Evolutionary conservation across 2,113 vertebrate species (phyloP).

Genomic region (Odocoileus virginianus): DNA sequence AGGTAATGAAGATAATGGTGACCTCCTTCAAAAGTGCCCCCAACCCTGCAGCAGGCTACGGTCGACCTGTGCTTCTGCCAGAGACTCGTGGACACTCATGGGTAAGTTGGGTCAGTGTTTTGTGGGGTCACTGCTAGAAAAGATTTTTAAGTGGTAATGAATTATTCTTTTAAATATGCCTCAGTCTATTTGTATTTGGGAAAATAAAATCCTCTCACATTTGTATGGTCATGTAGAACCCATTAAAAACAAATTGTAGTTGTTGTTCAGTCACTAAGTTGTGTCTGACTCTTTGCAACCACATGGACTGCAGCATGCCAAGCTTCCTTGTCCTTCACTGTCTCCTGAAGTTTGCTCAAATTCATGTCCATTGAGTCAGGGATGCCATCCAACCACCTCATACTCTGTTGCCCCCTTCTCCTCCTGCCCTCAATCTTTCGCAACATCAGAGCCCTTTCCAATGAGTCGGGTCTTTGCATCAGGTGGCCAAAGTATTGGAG

Average conservation of each 20-base stretch:
- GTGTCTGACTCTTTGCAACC: not conserved
- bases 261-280: not conserved
- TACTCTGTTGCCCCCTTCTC: not conserved
- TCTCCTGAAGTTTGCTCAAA: not conserved
- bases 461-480: fast-evolving
- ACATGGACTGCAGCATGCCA: not conserved
- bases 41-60: not conserved
- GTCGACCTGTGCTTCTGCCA: fast-evolving
- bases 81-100: not conserved
- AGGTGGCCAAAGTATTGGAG: not conserved
- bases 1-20: not conserved
- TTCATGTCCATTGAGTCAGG: not conserved
- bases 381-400: not conserved
- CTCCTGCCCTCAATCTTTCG: not conserved
- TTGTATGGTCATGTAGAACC: not conserved
- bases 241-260: not conserved
- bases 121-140: not conserved
- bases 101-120: not conserved
- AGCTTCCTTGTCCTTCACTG: not conserved
- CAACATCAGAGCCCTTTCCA: not conserved
- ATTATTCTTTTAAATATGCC: not conserved
- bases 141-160: not conserved
- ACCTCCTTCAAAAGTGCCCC: not conserved
- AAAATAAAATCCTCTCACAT: not conserved
- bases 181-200: not conserved